Conservation (phyloP, 2,888 invertebrate species). For the Phania funesta region DNA sequence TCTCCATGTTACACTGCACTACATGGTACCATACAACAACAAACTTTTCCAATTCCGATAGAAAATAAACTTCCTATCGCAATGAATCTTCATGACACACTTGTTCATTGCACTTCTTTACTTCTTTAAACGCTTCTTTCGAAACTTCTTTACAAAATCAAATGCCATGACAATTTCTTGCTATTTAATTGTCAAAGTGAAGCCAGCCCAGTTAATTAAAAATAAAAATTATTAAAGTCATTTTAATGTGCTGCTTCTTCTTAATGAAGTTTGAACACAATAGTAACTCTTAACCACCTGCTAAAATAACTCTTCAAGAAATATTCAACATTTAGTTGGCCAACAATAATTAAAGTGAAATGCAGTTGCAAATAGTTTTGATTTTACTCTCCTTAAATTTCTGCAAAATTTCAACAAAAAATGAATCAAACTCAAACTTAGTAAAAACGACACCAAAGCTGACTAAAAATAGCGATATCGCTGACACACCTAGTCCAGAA, state of each 20-base stretch:
- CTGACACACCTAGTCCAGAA: slow-evolving; percentile 74
- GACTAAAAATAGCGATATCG: background rate
- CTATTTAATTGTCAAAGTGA: slow-evolving; percentile 2
- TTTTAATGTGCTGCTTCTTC: background rate
- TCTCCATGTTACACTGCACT: too few species aligned
- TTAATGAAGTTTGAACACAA: background rate
- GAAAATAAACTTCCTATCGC: too few species aligned
- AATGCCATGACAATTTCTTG: slow-evolving; percentile 22
- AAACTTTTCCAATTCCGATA: too few species aligned
- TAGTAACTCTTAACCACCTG: background rate
- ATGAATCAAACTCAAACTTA: background rate
- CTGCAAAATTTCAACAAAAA: slow-evolving; percentile 7
- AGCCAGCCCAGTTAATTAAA: background rate
- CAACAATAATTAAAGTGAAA: slow-evolving; percentile 16
- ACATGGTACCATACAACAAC: too few species aligned
- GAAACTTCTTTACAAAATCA: slow-evolving; percentile 21
- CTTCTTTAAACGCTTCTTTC: too few species aligned
- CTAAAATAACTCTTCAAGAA: background rate
- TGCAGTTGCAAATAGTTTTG: slow-evolving; percentile 27
- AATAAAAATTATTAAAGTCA: background rate
- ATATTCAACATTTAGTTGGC: slow-evolving; percentile 30
- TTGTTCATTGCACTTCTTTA: slow-evolving; percentile 8
- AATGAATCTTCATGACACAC: slow-evolving; percentile 15
- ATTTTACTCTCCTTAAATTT: slow-evolving; percentile 28
- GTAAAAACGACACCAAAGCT: background rate